Evolutionary conservation across 2,888 invertebrate species (phyloP), one percentile per base, ranked within the genome.

Genomic region (Leptinotarsa peninsularis): DNA sequence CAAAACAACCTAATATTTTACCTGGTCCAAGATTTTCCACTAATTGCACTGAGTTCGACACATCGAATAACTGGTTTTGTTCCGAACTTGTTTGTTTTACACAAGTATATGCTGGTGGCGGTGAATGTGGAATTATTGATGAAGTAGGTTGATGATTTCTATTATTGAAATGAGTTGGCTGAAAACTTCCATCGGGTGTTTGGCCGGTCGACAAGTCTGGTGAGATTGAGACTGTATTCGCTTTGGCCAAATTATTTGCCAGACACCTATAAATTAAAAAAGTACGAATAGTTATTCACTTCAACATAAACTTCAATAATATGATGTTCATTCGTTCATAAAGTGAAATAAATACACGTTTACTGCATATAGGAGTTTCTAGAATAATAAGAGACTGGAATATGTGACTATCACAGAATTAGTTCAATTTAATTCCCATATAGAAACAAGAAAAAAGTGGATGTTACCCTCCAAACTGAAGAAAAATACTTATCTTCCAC

Each of bases 71-170:
- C 67, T 58, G 18, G 52, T 63, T 49, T 49, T 49, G 50, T 50
- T 67, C 54, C 4, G 68, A 21, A 52, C 18, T 60, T 18, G 66
- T 68, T 21, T 52, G 72, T 56, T 73, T 23, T 18, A 74, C 43
- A 27, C 79, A 33, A 14, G 80, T 76, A 72, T 84, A 84, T 13
- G 79, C 76, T 14, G 84, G 84, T 54, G 84, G 84, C 1, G 84
- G 84, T 15, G 84, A 83, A 52, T 82, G 76, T 4, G 84, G 84
- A 50, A 83, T 78, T 71, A 58, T 78, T 15, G 78, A 27, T n/a
- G 81, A 75, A 27, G 77, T 79, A 23, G 77, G 78, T 69, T 78
- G 82, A 58, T 78, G 80, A 73, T 78, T 80, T 23, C 75, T 71
- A 72, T 80, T 82, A 15, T 79, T 79, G 67, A 81, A 78, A 7